Percentiles rank a stretch among this genome's conserved stretches.
Conservation (phyloP, 2,888 invertebrate species). For the Antheraea yamamai region DNA sequence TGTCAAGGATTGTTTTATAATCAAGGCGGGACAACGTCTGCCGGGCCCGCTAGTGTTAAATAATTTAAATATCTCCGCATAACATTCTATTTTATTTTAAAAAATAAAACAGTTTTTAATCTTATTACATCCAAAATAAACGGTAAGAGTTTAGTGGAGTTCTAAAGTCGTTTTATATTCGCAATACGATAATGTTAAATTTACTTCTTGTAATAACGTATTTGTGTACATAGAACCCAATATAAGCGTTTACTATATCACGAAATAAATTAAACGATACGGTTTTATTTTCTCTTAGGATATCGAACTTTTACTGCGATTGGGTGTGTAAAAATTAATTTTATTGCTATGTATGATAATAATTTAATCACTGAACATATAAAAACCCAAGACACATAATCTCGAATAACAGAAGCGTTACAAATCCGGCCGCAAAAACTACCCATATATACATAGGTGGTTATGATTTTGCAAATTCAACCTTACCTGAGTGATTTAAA, state of each 20-base stretch:
- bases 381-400: too few species aligned
- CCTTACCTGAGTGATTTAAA: too few species aligned
- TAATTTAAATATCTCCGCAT: not conserved
- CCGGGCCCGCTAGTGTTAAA: too few species aligned
- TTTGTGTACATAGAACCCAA: not conserved
- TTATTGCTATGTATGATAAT: not conserved
- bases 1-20: too few species aligned
- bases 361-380: too few species aligned
- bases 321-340: not conserved
- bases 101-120: not conserved
- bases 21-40: too few species aligned
- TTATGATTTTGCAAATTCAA: too few species aligned
- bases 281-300: not conserved
- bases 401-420: too few species aligned
- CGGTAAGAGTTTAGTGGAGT: not conserved
- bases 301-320: not conserved
- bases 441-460: too few species aligned
- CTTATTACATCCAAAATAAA: not conserved
- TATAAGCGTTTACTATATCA: not conserved
- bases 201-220: not conserved
- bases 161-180: not conserved
- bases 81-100: not conserved
- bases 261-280: not conserved
- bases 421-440: too few species aligned
- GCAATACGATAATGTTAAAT: not conserved